These are phyloP conservation scores for Myanophis thanlyinensis DNA, from an alignment of 2,113 vertebrate species.

Conservation along the genomic window DNA sequence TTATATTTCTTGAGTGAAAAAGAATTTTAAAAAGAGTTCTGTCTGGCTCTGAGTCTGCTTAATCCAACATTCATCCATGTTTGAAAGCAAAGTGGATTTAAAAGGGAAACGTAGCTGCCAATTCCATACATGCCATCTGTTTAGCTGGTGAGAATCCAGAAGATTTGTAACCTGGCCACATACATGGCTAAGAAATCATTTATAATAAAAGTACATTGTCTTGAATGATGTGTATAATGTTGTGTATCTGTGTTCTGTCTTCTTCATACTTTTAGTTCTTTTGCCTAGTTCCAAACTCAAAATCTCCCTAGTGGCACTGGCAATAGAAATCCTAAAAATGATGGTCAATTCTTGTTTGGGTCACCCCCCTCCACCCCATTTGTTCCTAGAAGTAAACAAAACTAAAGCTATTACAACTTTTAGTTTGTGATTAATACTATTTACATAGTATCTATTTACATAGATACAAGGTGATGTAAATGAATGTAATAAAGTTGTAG, in stretches of 20 bases:
- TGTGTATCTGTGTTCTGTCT: background rate
- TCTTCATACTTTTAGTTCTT: background rate
- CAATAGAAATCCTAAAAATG: background rate
- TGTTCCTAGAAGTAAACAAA: background rate
- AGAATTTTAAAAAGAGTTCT: background rate
- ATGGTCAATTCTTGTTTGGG: background rate
- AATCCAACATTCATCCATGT: background rate
- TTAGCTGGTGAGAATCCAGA: background rate
- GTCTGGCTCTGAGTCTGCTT: background rate
- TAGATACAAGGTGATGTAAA: background rate
- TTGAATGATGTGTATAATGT: too few species aligned
- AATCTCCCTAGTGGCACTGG: background rate
- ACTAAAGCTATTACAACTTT: background rate
- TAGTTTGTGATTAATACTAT: background rate
- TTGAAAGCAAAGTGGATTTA: background rate
- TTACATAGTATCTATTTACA: background rate
- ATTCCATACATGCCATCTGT: background rate
- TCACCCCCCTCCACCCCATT: accelerated
- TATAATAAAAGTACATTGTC: background rate
- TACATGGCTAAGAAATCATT: background rate
- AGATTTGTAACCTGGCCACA: background rate
- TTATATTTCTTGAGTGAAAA: background rate
- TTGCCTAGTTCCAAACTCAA: background rate
- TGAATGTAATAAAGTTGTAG: background rate
- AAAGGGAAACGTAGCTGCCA: background rate